These are phyloP conservation scores for Apeltes quadracus DNA, from an alignment of 2,113 vertebrate genomes.

Conservation along the genomic window DNA sequence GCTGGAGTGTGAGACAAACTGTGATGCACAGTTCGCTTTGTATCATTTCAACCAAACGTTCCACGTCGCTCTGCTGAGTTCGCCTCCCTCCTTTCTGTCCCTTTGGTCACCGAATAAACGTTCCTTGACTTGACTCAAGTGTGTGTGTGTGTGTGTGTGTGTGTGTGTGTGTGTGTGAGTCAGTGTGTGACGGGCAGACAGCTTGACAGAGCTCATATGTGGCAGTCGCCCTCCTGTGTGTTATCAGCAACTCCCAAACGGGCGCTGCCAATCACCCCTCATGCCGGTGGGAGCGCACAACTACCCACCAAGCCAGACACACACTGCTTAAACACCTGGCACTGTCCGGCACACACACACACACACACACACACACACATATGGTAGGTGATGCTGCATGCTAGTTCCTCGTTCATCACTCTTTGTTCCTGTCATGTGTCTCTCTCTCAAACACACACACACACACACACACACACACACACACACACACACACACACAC, in stretches of 20 bases:
- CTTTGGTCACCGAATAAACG: background rate
- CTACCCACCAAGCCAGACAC: constrained; percentile 15
- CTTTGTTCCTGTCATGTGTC: constrained; percentile 3
- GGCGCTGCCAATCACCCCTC: constrained; percentile 59
- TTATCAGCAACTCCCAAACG: constrained; percentile 61
- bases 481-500: constrained; percentile 2
- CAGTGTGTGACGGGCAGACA: constrained; percentile 53
- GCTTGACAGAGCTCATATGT: constrained; percentile 66
- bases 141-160: background rate
- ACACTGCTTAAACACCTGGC: constrained; percentile 16
- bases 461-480: constrained; percentile 6
- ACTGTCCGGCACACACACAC: background rate
- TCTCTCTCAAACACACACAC: background rate
- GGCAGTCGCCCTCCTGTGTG: constrained; percentile 60
- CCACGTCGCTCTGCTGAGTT: background rate
- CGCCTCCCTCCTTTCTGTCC: background rate
- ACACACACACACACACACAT: constrained; percentile 16
- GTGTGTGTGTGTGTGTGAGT: constrained; percentile 9
- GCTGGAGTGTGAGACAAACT: background rate
- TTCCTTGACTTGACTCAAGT: background rate
- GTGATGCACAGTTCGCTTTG: no score
- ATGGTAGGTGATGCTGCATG: background rate
- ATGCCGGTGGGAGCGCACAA: constrained; percentile 25
- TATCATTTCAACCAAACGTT: background rate
- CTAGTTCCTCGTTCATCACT: background rate